Evolutionary conservation across 2,113 vertebrate species (phyloP).

Genomic region (Nyctibius bracteatus): DNA sequence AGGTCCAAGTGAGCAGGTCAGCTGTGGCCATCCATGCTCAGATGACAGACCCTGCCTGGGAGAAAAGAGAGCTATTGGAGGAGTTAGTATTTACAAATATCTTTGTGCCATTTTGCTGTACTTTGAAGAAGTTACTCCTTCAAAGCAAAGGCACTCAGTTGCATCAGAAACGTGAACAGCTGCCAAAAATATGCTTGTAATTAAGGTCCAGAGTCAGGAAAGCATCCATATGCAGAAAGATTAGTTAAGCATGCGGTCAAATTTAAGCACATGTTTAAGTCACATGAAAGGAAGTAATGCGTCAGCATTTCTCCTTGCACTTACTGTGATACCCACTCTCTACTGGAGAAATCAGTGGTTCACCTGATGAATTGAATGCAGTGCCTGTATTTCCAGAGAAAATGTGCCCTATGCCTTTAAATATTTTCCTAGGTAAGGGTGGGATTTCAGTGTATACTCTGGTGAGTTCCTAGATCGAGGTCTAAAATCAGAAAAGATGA

Average conservation of each 20-base stretch:
- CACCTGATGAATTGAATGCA: neutral
- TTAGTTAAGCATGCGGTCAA: slow-evolving; percentile 9
- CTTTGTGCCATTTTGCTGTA: neutral
- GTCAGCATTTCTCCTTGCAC: neutral
- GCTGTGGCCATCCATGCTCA: neutral
- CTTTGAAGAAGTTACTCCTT: neutral
- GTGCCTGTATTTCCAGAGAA: neutral
- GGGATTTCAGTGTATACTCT: neutral
- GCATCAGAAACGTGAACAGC: neutral
- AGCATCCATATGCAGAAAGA: neutral
- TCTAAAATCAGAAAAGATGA: neutral
- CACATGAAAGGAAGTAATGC: neutral
- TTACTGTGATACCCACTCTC: neutral
- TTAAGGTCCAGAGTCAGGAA: neutral
- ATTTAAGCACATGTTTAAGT: neutral
- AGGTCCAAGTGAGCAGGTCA: neutral
- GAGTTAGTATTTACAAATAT: neutral
- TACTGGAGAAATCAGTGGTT: neutral
- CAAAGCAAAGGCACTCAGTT: neutral
- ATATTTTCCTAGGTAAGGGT: neutral
- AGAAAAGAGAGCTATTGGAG: neutral
- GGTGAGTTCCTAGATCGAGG: neutral
- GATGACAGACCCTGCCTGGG: neutral
- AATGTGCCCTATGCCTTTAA: neutral
- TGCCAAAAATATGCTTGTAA: slow-evolving; percentile 14